Evolutionary conservation across 1,140 invertebrate species (phyloP), one percentile per base, ranked within the genome.

Genomic region (Drosophila elegans): DNA sequence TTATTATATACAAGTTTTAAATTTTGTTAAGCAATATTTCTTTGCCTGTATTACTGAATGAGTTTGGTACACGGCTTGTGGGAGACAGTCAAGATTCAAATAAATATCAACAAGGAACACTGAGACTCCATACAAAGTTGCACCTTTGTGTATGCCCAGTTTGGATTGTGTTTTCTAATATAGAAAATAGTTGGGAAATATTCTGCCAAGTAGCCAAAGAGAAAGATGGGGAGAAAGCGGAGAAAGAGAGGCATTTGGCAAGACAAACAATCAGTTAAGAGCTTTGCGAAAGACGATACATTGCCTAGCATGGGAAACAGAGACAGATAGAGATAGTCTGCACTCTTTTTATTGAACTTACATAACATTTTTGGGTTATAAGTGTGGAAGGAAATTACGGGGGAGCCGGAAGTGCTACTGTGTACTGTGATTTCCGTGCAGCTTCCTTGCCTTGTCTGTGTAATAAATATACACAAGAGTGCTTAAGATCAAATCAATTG

Each of bases 211-310:
- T 84, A 80, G 77, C 81, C 81, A 64, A 69, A 68, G 57, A 42
- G 36, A 51, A 29, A 66, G 72, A 72, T 80, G 74, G 52, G 45
- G 39, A 56, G 78, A 51, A 44, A 53, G 74, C 52, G 52, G 45
- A 64, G 78, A 34, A 39, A 57, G 59, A 68, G 80, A 76, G 80
- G 60, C 75, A 72, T 83, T 88, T 88, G 84, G 84, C 80, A 88
- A 88, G 84, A 88, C 84, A 88, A 88, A 88, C 84, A 88, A 88
- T 88, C 84, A 88, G 84, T 89, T 88, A 88, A 88, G 84, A 88
- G 84, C 84, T 89, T 89, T 88, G 51, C 53, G 57, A 61, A 78
- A 69, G 56, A 67, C 74, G 73, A 76, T 76, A 76, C 73, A 76
- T 68, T 76, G 73, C 54, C 29, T 16, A 44, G 32, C n/a, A 32